Conservation (phyloP, 2,888 invertebrate genomes). For the Pheosia tremula region DNA sequence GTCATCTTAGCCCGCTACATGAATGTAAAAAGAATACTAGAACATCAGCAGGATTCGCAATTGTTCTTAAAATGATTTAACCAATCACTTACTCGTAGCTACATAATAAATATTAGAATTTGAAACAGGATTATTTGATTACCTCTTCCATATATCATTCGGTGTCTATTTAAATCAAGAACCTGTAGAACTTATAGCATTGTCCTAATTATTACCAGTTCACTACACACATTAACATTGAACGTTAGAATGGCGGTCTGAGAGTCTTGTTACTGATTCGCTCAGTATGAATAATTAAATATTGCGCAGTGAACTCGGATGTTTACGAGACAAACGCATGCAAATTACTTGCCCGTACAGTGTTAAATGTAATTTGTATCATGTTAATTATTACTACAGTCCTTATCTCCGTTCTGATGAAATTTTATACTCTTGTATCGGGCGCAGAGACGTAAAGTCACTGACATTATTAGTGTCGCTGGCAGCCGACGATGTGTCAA, state of each 20-base stretch:
- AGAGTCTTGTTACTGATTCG: conserved; percentile 42
- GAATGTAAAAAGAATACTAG: too few species aligned
- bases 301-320: conserved; percentile 58
- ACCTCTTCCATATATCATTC: too few species aligned
- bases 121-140: too few species aligned
- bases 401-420: conserved; percentile 53
- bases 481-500: conserved; percentile 13
- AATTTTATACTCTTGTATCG: conserved; percentile 56
- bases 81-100: too few species aligned
- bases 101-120: too few species aligned
- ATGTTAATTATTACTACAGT: conserved; percentile 52
- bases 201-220: conserved; percentile 25
- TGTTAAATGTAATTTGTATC: conserved; percentile 55
- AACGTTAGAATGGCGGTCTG: conserved; percentile 29
- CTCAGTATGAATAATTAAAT: conserved; percentile 46
- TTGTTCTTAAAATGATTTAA: too few species aligned
- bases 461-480: conserved; percentile 36
- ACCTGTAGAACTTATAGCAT: not conserved
- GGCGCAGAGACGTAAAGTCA: conserved; percentile 33
- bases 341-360: conserved; percentile 51
- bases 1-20: too few species aligned
- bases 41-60: too few species aligned
- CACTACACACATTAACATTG: conserved; percentile 27
- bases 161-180: too few species aligned
- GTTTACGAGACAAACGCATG: conserved; percentile 56